Percentiles rank a stretch among this genome's conserved stretches.
Evolutionary conservation across 1,140 invertebrate species (phyloP).

Genomic region (Dendroctonus valens): DNA sequence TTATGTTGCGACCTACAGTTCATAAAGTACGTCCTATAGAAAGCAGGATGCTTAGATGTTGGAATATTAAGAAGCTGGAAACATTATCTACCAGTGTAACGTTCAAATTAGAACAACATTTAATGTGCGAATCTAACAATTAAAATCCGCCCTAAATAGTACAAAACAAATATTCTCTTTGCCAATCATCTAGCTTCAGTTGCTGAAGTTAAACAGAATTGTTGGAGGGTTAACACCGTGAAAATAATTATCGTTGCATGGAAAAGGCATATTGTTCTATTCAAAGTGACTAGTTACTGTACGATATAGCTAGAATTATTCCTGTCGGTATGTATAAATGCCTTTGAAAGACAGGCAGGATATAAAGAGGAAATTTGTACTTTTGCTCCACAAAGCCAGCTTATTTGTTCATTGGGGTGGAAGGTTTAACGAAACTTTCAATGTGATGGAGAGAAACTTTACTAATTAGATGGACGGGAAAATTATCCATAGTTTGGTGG

Average conservation of each 20-base stretch:
- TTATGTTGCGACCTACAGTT: conserved; percentile 9
- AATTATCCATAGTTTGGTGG: no score
- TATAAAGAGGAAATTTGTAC: not conserved
- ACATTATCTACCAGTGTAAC: not conserved
- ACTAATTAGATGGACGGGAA: no score
- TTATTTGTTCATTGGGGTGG: not conserved
- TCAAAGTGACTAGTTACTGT: conserved; percentile 9
- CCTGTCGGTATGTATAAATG: not conserved
- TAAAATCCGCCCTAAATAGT: no score
- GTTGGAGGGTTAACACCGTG: not conserved
- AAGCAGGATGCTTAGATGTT: not conserved
- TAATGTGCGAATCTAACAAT: no score
- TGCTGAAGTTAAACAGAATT: not conserved
- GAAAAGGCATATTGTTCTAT: conserved; percentile 7
- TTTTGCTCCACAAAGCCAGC: not conserved
- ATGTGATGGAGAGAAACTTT: no score
- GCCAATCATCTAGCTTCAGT: not conserved
- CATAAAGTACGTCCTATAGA: not conserved
- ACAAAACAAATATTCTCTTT: no score
- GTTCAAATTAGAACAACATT: no score
- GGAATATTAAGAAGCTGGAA: not conserved
- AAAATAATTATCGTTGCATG: conserved; percentile 1
- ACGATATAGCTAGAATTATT: conserved; percentile 2
- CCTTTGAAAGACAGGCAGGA: not conserved
- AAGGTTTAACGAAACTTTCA: no score